These are phyloP conservation scores for Poecilia wingei DNA, from an alignment of 2,797 vertebrate genomes.

Conservation along the genomic window DNA sequence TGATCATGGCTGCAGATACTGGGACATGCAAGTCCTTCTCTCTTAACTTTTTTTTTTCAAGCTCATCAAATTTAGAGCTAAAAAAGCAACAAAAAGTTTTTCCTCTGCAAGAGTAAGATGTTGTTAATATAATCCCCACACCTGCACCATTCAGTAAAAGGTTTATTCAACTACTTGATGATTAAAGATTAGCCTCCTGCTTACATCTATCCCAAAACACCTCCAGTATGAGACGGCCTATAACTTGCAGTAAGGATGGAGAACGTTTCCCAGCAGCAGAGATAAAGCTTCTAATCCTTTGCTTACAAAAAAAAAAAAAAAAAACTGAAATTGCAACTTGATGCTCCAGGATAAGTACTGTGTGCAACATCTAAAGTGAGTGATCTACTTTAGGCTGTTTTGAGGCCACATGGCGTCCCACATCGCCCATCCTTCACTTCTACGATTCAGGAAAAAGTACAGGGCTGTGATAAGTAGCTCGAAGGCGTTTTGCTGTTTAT, in stretches of 20 bases:
- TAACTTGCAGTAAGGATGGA: conserved; percentile 41
- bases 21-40: conserved; percentile 17
- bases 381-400: conserved; percentile 46
- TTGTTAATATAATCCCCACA: conserved; percentile 31
- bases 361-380: conserved; percentile 42
- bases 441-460: conserved; percentile 28
- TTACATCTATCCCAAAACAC: conserved; percentile 33
- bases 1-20: conserved; percentile 30
- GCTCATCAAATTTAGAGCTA: conserved; percentile 23
- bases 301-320: conserved; percentile 31
- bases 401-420: conserved; percentile 52
- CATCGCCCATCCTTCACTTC: conserved; percentile 40
- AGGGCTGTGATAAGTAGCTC: conserved; percentile 36
- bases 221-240: conserved; percentile 44
- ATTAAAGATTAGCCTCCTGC: conserved; percentile 40
- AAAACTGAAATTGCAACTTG: conserved; percentile 51
- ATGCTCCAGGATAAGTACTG: conserved; percentile 58
- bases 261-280: conserved; percentile 53
- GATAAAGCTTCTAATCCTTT: conserved; percentile 60
- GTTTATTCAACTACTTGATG: conserved; percentile 29
- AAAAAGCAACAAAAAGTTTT: conserved; percentile 16
- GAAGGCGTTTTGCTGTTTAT: conserved; percentile 37
- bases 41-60: not conserved
- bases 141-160: conserved; percentile 26
- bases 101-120: conserved; percentile 1